phyloP scores from a whole-genome alignment of 37 sponge, comb jelly and placozoan genomes.

The Aphrocallistes beatrix region DNA sequence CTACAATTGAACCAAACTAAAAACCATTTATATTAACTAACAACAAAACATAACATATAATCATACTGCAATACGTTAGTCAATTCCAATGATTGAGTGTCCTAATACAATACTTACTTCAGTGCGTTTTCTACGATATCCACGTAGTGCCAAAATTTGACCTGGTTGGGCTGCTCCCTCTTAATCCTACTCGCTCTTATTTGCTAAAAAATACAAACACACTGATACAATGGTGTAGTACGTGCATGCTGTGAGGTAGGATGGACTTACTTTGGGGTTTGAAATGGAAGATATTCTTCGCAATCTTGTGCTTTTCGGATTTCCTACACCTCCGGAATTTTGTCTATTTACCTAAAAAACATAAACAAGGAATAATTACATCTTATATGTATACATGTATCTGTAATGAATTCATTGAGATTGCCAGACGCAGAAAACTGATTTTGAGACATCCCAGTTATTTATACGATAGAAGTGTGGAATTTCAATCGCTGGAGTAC shows the following conservation, averaged over 20 bases:
- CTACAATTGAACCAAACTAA: too few relatives aligned
- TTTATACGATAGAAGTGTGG: too few relatives aligned
- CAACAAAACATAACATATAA: too few relatives aligned
- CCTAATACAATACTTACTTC: not conserved
- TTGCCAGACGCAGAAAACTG: too few relatives aligned
- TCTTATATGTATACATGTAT: not conserved
- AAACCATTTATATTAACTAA: too few relatives aligned
- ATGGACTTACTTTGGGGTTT: not conserved
- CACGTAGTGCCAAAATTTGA: not conserved
- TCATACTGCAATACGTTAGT: too few relatives aligned
- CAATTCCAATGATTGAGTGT: too few relatives aligned
- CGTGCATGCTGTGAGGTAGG: too few relatives aligned
- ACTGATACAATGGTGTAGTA: too few relatives aligned
- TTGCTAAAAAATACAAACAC: not conserved
- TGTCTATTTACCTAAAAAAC: not conserved
- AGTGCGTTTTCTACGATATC: not conserved
- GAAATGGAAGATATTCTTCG: slow-evolving; percentile 10
- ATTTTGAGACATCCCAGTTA: too few relatives aligned
- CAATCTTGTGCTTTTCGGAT: not conserved
- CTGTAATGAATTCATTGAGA: not conserved
- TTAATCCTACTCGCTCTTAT: not conserved
- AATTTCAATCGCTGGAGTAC: too few relatives aligned
- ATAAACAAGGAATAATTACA: too few relatives aligned
- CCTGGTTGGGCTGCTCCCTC: not conserved
- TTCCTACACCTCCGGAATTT: not conserved